These are phyloP conservation scores for Strix occidentalis DNA, from an alignment of 2,797 vertebrate species.

Conservation along the genomic window DNA sequence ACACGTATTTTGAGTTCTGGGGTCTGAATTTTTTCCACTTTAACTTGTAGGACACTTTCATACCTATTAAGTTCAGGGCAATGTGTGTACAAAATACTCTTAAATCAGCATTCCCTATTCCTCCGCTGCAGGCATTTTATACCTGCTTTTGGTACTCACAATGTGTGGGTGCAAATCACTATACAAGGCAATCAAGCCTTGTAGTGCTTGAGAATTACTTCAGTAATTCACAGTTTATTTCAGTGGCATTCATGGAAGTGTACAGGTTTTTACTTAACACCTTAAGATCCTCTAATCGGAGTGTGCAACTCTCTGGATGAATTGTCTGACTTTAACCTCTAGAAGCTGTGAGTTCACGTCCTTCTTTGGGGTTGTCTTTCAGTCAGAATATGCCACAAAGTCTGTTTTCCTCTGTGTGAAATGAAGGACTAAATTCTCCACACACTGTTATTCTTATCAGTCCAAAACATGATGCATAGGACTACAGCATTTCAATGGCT, in stretches of 20 bases:
- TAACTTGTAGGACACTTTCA: background rate
- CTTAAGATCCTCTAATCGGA: constrained; percentile 3
- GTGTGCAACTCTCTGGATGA: background rate
- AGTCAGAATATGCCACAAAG: background rate
- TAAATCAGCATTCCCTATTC: background rate
- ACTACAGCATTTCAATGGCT: constrained; percentile 64
- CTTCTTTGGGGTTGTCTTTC: background rate
- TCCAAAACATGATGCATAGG: constrained; percentile 47
- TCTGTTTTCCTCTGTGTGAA: constrained; percentile 6
- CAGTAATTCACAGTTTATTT: constrained; percentile 15
- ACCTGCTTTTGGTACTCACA: background rate
- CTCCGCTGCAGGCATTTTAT: background rate
- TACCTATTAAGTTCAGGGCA: background rate
- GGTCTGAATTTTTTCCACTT: background rate
- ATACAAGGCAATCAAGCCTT: background rate
- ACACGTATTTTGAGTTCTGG: background rate
- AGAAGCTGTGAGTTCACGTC: constrained; percentile 23
- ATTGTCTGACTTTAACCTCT: background rate
- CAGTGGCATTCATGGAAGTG: background rate
- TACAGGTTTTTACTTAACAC: background rate
- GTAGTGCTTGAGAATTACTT: background rate
- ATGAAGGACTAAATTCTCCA: constrained; percentile 46
- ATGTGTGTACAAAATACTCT: background rate
- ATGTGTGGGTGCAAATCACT: constrained; percentile 13
- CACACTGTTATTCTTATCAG: constrained; percentile 69